These are phyloP conservation scores for Rallus limicola DNA, from an alignment of 2,113 vertebrate species.

Conservation along the genomic window DNA sequence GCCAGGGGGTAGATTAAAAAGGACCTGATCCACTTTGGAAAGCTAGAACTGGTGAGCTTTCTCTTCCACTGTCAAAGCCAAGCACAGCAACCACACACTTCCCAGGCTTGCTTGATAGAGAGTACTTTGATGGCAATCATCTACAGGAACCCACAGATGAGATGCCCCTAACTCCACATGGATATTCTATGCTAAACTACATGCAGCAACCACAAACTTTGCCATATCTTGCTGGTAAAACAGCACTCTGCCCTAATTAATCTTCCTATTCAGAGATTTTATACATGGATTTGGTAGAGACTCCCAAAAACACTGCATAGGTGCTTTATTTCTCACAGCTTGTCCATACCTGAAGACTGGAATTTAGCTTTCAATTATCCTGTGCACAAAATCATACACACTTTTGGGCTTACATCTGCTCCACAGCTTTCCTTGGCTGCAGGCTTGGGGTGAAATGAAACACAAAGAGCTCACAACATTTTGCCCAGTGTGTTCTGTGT, in stretches of 20 bases:
- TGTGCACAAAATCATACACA: not conserved
- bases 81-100: not conserved
- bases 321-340: not conserved
- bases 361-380: not conserved
- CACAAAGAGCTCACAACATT: not conserved
- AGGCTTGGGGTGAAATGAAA: not conserved
- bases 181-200: not conserved
- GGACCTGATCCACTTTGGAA: not conserved
- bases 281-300: not conserved
- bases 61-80: not conserved
- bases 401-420: not conserved
- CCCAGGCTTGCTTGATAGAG: not conserved
- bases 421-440: not conserved
- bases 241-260: not conserved
- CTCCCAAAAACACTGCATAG: not conserved
- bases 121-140: not conserved
- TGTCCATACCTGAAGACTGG: not conserved
- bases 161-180: not conserved
- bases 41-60: not conserved
- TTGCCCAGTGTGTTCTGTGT: not conserved
- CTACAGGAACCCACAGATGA: not conserved
- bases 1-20: not conserved
- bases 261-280: not conserved
- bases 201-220: not conserved
- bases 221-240: not conserved